These are phyloP conservation scores for Pipistrellus kuhlii DNA, from an alignment of 2,797 vertebrate species.

Conservation along the genomic window DNA sequence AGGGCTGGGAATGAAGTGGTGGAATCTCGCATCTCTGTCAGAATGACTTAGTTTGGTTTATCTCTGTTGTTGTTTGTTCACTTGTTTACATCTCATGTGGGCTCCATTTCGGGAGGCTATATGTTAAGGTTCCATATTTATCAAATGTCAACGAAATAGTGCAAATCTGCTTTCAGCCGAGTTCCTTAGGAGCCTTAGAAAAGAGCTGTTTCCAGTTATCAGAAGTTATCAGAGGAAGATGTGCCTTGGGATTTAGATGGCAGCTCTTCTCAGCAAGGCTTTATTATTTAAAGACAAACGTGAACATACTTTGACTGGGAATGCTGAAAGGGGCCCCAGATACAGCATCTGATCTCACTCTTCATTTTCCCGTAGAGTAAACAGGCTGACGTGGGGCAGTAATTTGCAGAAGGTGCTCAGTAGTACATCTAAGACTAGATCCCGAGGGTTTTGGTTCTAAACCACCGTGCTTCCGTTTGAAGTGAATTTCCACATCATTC, in stretches of 20 bases:
- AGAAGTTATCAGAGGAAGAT: neutral
- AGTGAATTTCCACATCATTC: constrained; percentile 16
- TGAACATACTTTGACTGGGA: constrained; percentile 42
- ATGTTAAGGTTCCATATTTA: neutral
- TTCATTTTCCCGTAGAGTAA: constrained; percentile 30
- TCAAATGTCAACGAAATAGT: neutral
- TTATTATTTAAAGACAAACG: constrained; percentile 35
- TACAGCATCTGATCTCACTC: neutral
- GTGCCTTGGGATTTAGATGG: neutral
- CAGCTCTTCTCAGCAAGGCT: constrained; percentile 6
- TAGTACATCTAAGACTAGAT: neutral
- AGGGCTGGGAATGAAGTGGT: neutral
- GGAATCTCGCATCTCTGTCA: neutral
- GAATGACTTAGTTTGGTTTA: neutral
- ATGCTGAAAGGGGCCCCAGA: neutral
- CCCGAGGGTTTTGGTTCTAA: neutral
- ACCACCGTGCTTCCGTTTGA: neutral
- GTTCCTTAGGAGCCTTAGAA: neutral
- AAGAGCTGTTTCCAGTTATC: neutral
- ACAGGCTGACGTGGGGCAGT: neutral
- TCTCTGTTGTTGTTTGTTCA: neutral
- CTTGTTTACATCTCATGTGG: neutral
- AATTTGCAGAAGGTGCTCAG: neutral
- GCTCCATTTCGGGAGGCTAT: neutral
- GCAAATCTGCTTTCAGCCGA: neutral